Evolutionary conservation across 2,797 vertebrate genomes (phyloP).

Genomic region (Parauchenoglanis ngamensis): DNA sequence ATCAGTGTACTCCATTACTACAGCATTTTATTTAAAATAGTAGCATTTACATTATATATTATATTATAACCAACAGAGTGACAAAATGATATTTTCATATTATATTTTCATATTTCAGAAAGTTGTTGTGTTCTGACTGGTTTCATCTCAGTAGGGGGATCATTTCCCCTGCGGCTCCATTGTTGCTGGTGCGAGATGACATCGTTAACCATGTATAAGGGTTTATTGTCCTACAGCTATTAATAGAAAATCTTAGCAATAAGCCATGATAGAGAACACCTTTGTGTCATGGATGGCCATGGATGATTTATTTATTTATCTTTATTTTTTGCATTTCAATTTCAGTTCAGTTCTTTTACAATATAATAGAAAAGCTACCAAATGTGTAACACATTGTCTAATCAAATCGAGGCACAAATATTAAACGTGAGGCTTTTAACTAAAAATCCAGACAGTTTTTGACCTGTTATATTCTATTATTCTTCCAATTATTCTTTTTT

Average conservation of each 20-base stretch:
- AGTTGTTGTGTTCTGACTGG: constrained; percentile 1
- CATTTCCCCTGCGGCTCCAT: not conserved
- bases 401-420: not conserved
- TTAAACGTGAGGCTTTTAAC: not conserved
- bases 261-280: not conserved
- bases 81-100: not conserved
- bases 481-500: not conserved
- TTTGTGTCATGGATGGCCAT: not conserved
- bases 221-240: constrained; percentile 13
- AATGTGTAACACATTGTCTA: not conserved
- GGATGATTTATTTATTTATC: not conserved
- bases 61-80: not conserved
- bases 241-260: not conserved
- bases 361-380: not conserved
- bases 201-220: not conserved
- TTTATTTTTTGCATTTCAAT: not conserved
- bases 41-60: not conserved
- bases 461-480: not conserved
- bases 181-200: constrained; percentile 25
- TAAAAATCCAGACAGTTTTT: not conserved
- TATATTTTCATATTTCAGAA: not conserved
- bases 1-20: not conserved
- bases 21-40: not conserved
- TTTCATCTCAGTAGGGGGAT: constrained; percentile 14
- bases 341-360: not conserved